Base-by-base conservation (phyloP, 2,113 vertebrate genomes). In the Lagopus leucura region DNA sequence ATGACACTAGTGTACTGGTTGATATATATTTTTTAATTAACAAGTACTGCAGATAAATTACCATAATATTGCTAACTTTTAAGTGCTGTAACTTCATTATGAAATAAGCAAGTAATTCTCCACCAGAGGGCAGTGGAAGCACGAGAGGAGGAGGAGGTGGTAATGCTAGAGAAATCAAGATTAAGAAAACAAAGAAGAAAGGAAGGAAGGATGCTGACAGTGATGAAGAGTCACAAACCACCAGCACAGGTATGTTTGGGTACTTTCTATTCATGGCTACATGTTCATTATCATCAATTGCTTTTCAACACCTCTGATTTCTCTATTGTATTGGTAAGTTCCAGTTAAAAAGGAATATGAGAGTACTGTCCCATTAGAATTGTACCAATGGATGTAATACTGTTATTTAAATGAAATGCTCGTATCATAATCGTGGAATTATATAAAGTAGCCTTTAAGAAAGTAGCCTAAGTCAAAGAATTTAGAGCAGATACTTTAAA, bases 141-240 rank as follows among this genome's bases (percentile, higher is more conserved):
- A 91, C 98, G 80, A 98, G 98, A 97, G 86, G 95, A 24, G 97
- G 98, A 93, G 98, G 99, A 4, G 98, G 98, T 24, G 94, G 98
- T 70, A 99, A 99, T 72, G 98, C 99, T 89, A 97, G 99, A 93
- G 99, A 99, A 75, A 97, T 99, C 96, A 98, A 98, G 89, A 97
- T 98, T 43, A 99, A 98, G 61, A 99, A 99, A 97, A 96, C 91
- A 48, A 99, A 99, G 97, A 99, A 99, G 96, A 99, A 99, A 95
- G 98, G 98, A 64, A 98, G 97, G 94, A 99, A 97, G 92, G 99
- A 99, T 8, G 98, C 98, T 21, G 99, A 99, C 63, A 99, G 98
- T 1, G 99, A 99, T 66, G 99, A 99, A 25, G 99, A 99, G 50
- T 97, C 85, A 0, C 97, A 97, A 67, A 88, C 97, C 65, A 78